Evolutionary conservation across 2,113 vertebrate species (phyloP).

Genomic region (Actinemys pallida): DNA sequence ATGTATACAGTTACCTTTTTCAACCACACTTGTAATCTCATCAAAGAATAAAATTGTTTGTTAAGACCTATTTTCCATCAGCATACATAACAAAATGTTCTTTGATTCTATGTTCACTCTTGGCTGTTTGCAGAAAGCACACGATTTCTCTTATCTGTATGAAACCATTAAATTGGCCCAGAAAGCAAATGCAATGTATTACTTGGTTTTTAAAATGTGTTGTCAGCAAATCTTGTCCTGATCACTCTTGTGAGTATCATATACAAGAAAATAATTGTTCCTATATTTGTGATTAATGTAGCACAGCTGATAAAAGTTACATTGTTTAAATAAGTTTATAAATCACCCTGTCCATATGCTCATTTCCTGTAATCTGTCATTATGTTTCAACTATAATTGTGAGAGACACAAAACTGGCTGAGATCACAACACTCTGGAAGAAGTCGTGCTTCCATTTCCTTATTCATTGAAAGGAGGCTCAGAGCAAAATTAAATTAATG

Average conservation of each 20-base stretch:
- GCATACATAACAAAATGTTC: not conserved
- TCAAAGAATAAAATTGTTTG: not conserved
- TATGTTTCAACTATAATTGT: conserved; percentile 67
- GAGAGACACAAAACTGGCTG: conserved; percentile 68
- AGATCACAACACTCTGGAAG: conserved; percentile 1
- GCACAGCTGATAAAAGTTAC: conserved; percentile 73
- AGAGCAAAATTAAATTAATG: conserved; percentile 61
- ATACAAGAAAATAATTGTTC: conserved; percentile 72
- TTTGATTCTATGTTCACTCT: not conserved
- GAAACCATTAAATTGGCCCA: conserved; percentile 28
- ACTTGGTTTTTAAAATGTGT: conserved; percentile 43
- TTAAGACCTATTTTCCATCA: not conserved
- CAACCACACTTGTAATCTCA: not conserved
- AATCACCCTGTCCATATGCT: conserved; percentile 66
- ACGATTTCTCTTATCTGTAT: conserved; percentile 59
- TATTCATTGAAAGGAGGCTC: conserved; percentile 48
- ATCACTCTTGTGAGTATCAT: conserved; percentile 62
- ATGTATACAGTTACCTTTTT: not conserved
- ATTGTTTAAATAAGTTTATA: conserved; percentile 76
- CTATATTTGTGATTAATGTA: conserved; percentile 71
- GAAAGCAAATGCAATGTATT: conserved; percentile 22
- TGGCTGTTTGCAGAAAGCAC: not conserved
- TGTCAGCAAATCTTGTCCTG: conserved; percentile 71
- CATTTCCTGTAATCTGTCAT: conserved; percentile 77
- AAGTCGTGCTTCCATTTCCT: conserved; percentile 59